Percentiles rank a stretch among this genome's conserved stretches.
phyloP scores from a whole-genome alignment of 2,888 invertebrate species.

The Gortyna flavago region DNA sequence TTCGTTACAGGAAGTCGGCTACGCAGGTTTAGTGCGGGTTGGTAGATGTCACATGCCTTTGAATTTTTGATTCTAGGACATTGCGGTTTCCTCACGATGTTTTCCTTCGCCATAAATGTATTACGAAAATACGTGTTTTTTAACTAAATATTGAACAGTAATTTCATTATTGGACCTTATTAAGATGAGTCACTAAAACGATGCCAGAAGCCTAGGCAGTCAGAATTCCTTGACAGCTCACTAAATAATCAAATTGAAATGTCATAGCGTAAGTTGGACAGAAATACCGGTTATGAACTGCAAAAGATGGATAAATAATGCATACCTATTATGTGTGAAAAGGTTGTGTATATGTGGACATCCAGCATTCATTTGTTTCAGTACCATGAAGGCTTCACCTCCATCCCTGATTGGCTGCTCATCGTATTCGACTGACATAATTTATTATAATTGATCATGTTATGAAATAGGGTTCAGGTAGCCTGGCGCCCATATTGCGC shows the following conservation, averaged over 20 bases:
- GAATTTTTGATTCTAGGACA: neutral
- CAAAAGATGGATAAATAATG: neutral
- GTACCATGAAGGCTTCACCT: neutral
- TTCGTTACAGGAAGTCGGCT: neutral
- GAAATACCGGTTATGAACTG: neutral
- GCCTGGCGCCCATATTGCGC: constrained; percentile 18
- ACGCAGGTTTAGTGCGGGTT: neutral
- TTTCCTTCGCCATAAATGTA: neutral
- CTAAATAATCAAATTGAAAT: neutral
- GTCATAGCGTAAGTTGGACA: neutral
- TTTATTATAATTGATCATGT: neutral
- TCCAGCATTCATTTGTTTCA: neutral
- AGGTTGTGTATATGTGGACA: too few relatives aligned
- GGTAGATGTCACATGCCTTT: neutral
- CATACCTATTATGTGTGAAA: too few relatives aligned
- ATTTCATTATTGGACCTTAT: neutral
- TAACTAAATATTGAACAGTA: too few relatives aligned
- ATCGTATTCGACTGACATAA: neutral
- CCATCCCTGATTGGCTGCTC: neutral
- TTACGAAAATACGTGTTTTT: neutral
- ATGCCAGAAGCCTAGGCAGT: neutral
- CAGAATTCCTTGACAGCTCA: neutral
- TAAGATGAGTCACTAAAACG: neutral
- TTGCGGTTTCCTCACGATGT: neutral
- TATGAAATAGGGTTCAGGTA: constrained; percentile 14